Evolutionary conservation across 2,797 vertebrate genomes (phyloP).

Genomic region (Danio tinwini): DNA sequence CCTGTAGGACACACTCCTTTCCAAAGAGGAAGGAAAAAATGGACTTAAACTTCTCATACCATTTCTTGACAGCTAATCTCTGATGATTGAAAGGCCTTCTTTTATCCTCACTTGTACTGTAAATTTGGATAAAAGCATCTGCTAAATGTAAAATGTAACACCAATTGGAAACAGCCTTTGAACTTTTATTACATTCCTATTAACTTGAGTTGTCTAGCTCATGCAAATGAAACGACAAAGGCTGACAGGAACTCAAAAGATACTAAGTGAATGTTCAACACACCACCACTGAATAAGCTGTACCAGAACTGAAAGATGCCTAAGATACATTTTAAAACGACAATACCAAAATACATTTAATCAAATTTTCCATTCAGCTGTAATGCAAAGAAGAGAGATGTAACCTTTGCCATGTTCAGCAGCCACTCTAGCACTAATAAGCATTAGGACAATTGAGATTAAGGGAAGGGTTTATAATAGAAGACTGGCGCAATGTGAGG

Average conservation of each 20-base stretch:
- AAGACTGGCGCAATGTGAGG: constrained; percentile 5
- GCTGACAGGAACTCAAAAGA: background rate
- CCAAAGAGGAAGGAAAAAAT: too few relatives aligned
- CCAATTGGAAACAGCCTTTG: too few relatives aligned
- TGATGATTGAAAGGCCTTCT: too few relatives aligned
- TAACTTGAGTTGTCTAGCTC: background rate
- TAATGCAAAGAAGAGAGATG: background rate
- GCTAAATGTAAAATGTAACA: too few relatives aligned
- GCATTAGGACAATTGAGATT: constrained; percentile 18
- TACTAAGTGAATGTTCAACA: background rate
- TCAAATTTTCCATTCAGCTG: background rate
- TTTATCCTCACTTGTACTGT: too few relatives aligned
- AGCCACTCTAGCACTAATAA: constrained; percentile 10
- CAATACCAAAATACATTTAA: background rate
- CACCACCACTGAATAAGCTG: background rate
- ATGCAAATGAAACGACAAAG: background rate
- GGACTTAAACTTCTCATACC: too few relatives aligned
- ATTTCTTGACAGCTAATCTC: too few relatives aligned
- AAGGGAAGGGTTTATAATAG: background rate
- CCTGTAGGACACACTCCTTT: too few relatives aligned
- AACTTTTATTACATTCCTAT: constrained; percentile 5
- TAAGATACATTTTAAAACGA: background rate
- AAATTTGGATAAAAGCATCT: too few relatives aligned
- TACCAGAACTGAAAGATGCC: background rate
- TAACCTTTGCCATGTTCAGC: background rate